Evolutionary conservation across 2,888 invertebrate species (phyloP), one percentile per base, ranked within the genome.

Genomic region (Protonemura montana): DNA sequence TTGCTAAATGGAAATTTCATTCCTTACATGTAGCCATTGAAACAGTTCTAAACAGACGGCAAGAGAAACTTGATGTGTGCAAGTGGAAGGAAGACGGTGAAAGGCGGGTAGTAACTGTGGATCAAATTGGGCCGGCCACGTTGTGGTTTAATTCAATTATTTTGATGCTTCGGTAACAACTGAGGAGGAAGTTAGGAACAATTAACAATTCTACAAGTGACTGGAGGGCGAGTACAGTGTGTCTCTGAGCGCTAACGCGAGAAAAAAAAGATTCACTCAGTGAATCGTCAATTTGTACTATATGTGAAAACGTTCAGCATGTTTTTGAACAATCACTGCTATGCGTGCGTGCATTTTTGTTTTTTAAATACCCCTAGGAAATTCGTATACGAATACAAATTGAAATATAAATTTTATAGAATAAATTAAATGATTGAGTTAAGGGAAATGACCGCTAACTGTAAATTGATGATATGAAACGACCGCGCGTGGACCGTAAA

Each of bases 1-100:
- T 59, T 10, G 59, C 59, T 59, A 59, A 59, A 59, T 59, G 59
- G 59, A 59, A 59, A 59, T 59, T 59, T 28, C 78, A 78, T 28
- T 78, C 78, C 78, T 78, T 78, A 28, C 78, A 78, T 26, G 78
- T 78, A 78, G 13, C 10, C 10, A 16, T 78, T 13, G 27, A 28
- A 28, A 78, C 28, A 78, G 78, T 28, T 28, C 25, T 7, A 78
- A 28, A 28, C 78, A 59, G 59, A 59, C 3, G 3, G 16, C 16
- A 10, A 16, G 59, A n/a, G 59, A 78, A 78, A 78, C 27, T 28
- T 78, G 78, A 26, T 25, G 78, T 28, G 29, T 28, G 29, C 25
- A 77, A 77, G 77, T 7, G 26, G 77, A 5, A 77, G 3, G 26
- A 77, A 26, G 77, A 25, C 26, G 77, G 77, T n/a, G 77, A 21